phyloP scores from a whole-genome alignment of 2,113 vertebrate genomes.

The Cryptotis parvus region DNA sequence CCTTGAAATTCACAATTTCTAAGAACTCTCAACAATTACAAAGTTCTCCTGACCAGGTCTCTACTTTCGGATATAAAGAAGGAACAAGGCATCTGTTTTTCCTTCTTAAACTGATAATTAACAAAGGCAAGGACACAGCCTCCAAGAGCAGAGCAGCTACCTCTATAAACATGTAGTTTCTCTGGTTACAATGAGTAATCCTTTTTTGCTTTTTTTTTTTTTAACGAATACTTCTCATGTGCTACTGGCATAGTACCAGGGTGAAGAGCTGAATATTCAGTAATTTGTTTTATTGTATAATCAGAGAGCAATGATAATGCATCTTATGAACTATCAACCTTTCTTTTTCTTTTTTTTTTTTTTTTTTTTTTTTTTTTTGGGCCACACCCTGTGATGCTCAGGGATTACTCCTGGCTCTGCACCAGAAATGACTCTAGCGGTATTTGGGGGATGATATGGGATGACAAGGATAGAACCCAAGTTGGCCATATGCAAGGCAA shows the following conservation, averaged over 20 bases:
- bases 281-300: conserved; percentile 45
- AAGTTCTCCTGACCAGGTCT: background rate
- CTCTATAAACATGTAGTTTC: conserved; percentile 32
- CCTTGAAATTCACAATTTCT: conserved; percentile 6
- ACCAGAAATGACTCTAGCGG: too few species aligned
- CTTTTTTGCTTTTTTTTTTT: conserved; percentile 28
- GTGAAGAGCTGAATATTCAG: conserved; percentile 4
- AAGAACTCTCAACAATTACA: background rate
- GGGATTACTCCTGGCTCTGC: too few species aligned
- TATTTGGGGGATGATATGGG: too few species aligned
- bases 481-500: too few species aligned
- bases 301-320: conserved; percentile 39
- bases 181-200: conserved; percentile 42
- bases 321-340: conserved; percentile 18
- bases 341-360: too few species aligned
- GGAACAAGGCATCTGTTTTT: background rate
- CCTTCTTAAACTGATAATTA: conserved; percentile 12
- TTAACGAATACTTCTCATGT: conserved; percentile 53
- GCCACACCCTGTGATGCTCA: too few species aligned
- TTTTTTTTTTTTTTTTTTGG: too few species aligned
- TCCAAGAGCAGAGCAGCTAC: background rate
- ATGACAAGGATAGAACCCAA: too few species aligned
- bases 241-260: background rate
- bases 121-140: background rate
- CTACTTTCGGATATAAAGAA: conserved; percentile 5